Conservation (phyloP, 1,140 invertebrate genomes). For the Aphidius ervi region DNA sequence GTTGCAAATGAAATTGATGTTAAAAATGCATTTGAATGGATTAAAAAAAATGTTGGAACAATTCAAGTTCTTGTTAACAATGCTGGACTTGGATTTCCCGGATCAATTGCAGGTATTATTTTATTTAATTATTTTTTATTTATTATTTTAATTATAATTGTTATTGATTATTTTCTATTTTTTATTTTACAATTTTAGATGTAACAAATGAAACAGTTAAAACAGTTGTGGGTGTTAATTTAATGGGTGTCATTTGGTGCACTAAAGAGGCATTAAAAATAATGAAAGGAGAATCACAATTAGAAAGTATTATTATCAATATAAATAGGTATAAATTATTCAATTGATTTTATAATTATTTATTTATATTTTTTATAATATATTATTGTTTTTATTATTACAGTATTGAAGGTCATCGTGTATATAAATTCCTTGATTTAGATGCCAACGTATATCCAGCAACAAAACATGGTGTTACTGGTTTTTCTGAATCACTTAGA, state of each 20-base stretch:
- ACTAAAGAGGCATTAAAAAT: constrained; percentile 56
- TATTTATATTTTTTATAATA: neutral
- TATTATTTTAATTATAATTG: neutral
- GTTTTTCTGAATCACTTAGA: constrained; percentile 58
- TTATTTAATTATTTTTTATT: neutral
- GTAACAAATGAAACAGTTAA: constrained; percentile 11
- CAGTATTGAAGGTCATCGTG: constrained; percentile 48
- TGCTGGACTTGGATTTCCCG: constrained; percentile 35
- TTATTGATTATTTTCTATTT: too few relatives aligned
- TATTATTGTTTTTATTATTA: neutral
- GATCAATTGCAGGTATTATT: constrained; percentile 6
- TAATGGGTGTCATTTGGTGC: constrained; percentile 57
- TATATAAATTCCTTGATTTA: constrained; percentile 26
- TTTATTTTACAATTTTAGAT: constrained; percentile 18
- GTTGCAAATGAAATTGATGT: constrained; percentile 51
- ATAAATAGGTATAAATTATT: constrained; percentile 13
- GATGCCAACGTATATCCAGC: constrained; percentile 56
- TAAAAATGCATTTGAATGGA: constrained; percentile 47
- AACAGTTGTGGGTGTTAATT: constrained; percentile 48
- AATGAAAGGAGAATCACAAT: constrained; percentile 54
- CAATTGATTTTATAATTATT: neutral
- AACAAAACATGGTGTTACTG: constrained; percentile 60
- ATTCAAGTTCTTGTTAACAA: constrained; percentile 56
- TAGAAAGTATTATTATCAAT: constrained; percentile 63
- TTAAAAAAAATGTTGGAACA: constrained; percentile 42